Conservation (phyloP, 2,888 invertebrate genomes). For the Biston stratarius region DNA sequence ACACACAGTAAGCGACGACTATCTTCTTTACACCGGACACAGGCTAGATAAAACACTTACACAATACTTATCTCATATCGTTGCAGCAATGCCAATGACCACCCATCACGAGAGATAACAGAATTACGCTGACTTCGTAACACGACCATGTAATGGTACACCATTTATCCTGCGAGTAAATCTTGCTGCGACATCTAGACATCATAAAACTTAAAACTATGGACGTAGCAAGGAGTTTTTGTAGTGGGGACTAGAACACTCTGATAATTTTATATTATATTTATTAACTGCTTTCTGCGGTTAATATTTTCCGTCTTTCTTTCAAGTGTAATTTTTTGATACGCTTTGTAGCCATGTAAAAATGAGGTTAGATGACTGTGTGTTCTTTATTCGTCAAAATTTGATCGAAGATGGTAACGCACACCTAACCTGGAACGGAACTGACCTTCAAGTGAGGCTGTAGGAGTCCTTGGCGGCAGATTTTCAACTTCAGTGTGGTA, state of each 20-base stretch:
- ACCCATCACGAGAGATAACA: conserved; percentile 29
- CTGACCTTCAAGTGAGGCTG: too few relatives aligned
- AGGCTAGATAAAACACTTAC: conserved; percentile 3
- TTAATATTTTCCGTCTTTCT: neutral
- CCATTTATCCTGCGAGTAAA: conserved; percentile 20
- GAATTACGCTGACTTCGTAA: conserved; percentile 24
- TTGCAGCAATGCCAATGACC: conserved; percentile 6
- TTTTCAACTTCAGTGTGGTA: too few relatives aligned
- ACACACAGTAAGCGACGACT: neutral
- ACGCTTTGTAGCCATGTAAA: too few relatives aligned
- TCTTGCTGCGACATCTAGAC: conserved; percentile 13
- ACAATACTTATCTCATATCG: conserved; percentile 2
- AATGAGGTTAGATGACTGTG: too few relatives aligned
- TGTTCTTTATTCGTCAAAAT: too few relatives aligned
- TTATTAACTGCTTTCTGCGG: neutral
- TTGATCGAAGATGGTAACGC: too few relatives aligned
- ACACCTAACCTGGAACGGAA: too few relatives aligned
- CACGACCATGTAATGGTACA: conserved; percentile 26
- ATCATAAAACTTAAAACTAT: conserved; percentile 7
- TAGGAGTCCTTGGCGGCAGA: too few relatives aligned
- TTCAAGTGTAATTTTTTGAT: too few relatives aligned
- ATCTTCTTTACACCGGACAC: conserved; percentile 22
- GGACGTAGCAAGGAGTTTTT: neutral
- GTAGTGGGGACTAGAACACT: neutral
- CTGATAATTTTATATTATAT: neutral